Base-by-base conservation (phyloP, 2,888 invertebrate genomes). In the Epistrophe grossulariae region DNA sequence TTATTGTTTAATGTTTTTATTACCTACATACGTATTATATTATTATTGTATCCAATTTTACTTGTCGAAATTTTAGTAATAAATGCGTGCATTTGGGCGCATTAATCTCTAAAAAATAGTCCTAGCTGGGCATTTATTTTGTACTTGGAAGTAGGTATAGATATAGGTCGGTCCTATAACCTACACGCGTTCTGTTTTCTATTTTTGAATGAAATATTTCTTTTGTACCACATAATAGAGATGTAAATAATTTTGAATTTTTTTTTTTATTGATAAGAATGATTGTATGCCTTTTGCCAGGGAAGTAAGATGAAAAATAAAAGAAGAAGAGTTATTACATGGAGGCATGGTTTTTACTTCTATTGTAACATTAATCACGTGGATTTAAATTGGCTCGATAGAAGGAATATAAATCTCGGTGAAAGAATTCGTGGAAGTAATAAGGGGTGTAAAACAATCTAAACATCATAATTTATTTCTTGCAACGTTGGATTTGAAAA, bases 1-100 rank as follows among this genome's bases (percentile, higher is more conserved):
- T 84, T 82, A 88, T 79, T 68, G 43, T 84, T 88, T 68, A 78
- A 79, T 82, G 72, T 76, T 80, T 84, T 82, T 74, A 84, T 87
- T 84, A 82, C 76, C 62, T 83, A 15, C 31, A 55, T 31, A 31
- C 55, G 31, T 31, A n/a, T 76, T 82, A 72, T 78, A 13, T 78
- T 72, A 83, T 76, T 82, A 72, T 78, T 80, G 66, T 64, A 64
- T 66, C 17, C 52, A 40, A 40, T 55, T 55, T 70, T 11, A 17
- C 55, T 83, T 87, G 64, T 72, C 68, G 57, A 71, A 60, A 79
- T 78, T 66, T 45, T 79, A 48, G 45, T 76, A 50, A 38, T 52
- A 15, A 62, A 62, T 43, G 66, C 17, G 76, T 64, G 71, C 52
- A 73, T 66, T 71, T 68, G 57, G 70, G 74, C 55, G 62, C 73